Evolutionary conservation across 2,113 vertebrate genomes (phyloP).

Genomic region (Neodon shergylaensis): DNA sequence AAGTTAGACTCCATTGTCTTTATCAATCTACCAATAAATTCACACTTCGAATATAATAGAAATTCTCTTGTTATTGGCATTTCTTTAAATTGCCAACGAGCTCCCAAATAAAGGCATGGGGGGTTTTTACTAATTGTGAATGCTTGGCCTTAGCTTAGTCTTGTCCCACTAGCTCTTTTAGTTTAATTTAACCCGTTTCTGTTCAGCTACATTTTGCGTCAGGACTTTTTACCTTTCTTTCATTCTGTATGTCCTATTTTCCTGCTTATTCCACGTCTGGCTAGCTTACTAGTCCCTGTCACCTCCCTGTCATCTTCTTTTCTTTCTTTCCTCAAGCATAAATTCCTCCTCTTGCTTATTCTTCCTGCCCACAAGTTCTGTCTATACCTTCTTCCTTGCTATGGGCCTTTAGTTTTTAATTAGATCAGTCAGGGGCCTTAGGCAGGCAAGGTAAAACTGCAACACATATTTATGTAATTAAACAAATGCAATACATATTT

Average conservation of each 20-base stretch:
- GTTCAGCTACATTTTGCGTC: not conserved
- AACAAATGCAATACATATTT: not conserved
- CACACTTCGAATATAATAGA: not conserved
- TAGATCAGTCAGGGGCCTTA: not conserved
- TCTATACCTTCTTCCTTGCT: not conserved
- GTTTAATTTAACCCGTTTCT: not conserved
- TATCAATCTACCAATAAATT: not conserved
- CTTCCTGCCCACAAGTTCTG: not conserved
- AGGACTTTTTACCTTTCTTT: not conserved
- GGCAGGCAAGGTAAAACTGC: not conserved
- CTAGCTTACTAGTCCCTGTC: not conserved
- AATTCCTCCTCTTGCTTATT: not conserved
- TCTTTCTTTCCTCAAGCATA: not conserved
- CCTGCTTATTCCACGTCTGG: not conserved
- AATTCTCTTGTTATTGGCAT: not conserved
- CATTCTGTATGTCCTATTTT: not conserved
- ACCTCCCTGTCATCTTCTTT: not conserved
- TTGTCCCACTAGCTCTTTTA: not conserved
- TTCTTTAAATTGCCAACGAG: not conserved
- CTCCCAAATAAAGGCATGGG: not conserved
- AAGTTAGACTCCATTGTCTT: not conserved
- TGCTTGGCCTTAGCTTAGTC: not conserved
- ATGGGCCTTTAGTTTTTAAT: not conserved
- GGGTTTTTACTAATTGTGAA: not conserved
- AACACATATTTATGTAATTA: not conserved